phyloP scores from a whole-genome alignment of 2,888 invertebrate genomes.

The Limnephilus rhombicus region DNA sequence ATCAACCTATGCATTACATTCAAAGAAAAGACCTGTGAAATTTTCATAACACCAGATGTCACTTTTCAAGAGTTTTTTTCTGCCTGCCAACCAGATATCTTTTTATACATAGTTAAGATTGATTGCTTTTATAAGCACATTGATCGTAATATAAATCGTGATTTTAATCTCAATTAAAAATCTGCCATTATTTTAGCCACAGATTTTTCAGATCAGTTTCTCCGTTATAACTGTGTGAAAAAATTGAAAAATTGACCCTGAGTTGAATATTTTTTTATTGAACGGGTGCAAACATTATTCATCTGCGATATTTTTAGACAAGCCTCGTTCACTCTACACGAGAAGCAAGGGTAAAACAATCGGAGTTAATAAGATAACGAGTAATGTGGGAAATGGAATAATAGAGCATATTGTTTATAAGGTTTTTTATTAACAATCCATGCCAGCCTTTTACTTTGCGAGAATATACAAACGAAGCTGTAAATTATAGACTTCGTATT shows the following conservation, averaged over 20 bases:
- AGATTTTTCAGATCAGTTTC: neutral
- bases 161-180: neutral
- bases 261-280: neutral
- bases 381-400: conserved; percentile 49
- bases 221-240: neutral
- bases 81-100: too few relatives aligned
- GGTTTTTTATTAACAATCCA: neutral
- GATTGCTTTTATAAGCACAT: neutral
- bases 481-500: neutral
- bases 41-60: neutral
- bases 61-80: neutral
- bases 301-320: neutral
- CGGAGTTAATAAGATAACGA: neutral
- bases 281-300: neutral
- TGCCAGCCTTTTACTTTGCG: neutral
- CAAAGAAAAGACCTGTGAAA: neutral
- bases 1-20: neutral
- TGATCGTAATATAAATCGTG: neutral
- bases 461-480: neutral
- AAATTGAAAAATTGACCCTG: neutral
- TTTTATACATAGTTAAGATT: neutral
- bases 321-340: neutral
- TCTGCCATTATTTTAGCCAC: neutral
- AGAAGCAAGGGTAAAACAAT: conserved; percentile 21
- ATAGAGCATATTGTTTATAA: conserved; percentile 19